phyloP scores from a whole-genome alignment of 2,888 invertebrate species.

The Eumerus sabulonum region DNA sequence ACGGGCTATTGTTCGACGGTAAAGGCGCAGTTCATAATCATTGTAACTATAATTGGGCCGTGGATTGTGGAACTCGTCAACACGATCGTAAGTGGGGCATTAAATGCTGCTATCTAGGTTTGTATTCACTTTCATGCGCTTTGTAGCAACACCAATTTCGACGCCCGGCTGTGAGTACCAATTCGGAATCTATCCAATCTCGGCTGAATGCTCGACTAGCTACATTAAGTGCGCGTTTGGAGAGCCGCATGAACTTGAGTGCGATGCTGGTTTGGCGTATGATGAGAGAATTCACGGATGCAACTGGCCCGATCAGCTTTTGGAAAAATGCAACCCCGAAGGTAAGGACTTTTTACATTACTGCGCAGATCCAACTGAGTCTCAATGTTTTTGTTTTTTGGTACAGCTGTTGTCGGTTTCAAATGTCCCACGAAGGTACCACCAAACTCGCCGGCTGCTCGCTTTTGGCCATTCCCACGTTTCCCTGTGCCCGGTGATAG shows the following conservation, averaged over 20 bases:
- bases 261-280: slow-evolving; percentile 92
- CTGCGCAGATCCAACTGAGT: no score
- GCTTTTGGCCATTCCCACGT: slow-evolving; percentile 95
- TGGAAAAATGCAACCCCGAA: slow-evolving; percentile 93
- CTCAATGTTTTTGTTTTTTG: slow-evolving; percentile 52
- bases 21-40: slow-evolving; percentile 93
- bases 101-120: background rate
- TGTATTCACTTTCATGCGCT: background rate
- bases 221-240: slow-evolving; percentile 93
- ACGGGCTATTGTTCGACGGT: slow-evolving; percentile 94
- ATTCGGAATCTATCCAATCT: slow-evolving; percentile 92
- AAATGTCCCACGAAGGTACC: slow-evolving; percentile 93
- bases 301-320: slow-evolving; percentile 95
- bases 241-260: slow-evolving; percentile 88
- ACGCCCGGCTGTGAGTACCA: slow-evolving; percentile 91
- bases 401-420: slow-evolving; percentile 91
- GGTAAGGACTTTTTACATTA: slow-evolving; percentile 79
- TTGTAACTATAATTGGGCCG: slow-evolving; percentile 97
- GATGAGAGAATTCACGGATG: slow-evolving; percentile 93
- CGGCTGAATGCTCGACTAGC: slow-evolving; percentile 89
- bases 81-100: slow-evolving; percentile 86
- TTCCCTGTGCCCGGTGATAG: slow-evolving; percentile 94
- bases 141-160: slow-evolving; percentile 87
- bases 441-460: slow-evolving; percentile 88
- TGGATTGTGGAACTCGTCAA: slow-evolving; percentile 89